A percentile compares a stretch with the other conserved stretches of the same genome.
Evolutionary conservation across 2,888 invertebrate species (phyloP).

Genomic region (Muschampia plurimacula): DNA sequence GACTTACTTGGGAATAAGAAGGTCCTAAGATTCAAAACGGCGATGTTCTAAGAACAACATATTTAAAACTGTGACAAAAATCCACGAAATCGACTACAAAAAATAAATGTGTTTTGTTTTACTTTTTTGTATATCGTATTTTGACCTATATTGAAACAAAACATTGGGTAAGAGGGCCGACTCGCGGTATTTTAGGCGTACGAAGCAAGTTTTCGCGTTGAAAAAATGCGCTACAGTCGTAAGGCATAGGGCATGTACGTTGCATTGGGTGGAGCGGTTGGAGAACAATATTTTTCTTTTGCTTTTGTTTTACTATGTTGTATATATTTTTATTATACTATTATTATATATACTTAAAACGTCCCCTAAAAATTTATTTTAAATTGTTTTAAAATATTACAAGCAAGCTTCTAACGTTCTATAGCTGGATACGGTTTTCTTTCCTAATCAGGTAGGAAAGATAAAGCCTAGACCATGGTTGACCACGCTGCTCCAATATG

Average conservation of each 20-base stretch:
- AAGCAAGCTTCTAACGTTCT: no score
- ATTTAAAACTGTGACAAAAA: neutral
- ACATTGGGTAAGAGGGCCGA: constrained; percentile 2
- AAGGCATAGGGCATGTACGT: constrained; percentile 12
- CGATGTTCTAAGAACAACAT: no score
- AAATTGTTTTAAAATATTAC: no score
- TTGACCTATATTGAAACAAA: constrained; percentile 20
- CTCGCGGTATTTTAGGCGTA: constrained; percentile 19
- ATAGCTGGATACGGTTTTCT: no score
- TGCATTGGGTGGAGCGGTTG: neutral
- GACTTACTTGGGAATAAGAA: no score
- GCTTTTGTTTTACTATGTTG: neutral
- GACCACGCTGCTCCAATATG: no score
- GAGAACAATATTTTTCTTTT: neutral
- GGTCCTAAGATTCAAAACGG: no score
- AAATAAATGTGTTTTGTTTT: neutral
- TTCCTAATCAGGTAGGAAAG: no score
- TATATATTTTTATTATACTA: no score
- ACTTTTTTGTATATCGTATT: constrained; percentile 1
- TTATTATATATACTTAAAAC: no score
- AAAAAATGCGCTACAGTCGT: constrained; percentile 10
- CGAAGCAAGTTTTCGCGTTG: constrained; percentile 17
- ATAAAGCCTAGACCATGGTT: no score
- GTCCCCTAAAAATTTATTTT: no score
- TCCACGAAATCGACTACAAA: neutral